Evolutionary conservation across 2,888 invertebrate genomes (phyloP).

Genomic region (Heliconius ismenius): DNA sequence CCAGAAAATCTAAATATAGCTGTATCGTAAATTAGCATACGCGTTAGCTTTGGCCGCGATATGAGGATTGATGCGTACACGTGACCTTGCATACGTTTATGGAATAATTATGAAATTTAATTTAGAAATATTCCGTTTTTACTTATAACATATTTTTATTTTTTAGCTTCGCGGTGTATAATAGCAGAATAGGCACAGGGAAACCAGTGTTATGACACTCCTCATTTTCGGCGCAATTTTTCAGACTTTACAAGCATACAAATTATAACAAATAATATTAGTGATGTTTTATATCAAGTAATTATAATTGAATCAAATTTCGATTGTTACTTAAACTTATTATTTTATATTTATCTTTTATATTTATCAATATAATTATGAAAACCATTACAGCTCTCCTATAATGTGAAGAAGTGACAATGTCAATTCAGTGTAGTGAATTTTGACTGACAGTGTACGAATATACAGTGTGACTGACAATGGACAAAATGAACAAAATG

Average conservation of each 20-base stretch:
- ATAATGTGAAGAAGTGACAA: constrained; percentile 25
- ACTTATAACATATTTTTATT: neutral
- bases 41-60: constrained; percentile 26
- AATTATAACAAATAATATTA: too few relatives aligned
- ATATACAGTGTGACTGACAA: neutral
- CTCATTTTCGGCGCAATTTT: neutral
- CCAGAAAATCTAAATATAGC: constrained; percentile 44
- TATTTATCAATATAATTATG: constrained; percentile 6
- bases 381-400: constrained; percentile 11
- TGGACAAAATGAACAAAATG: constrained; percentile 43
- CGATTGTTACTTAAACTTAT: neutral
- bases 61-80: constrained; percentile 33
- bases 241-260: neutral
- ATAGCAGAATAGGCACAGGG: neutral
- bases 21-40: constrained; percentile 33
- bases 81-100: constrained; percentile 34
- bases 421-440: constrained; percentile 37
- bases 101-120: constrained; percentile 28
- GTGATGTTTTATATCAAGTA: too few relatives aligned
- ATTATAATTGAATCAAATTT: neutral
- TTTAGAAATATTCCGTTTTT: neutral
- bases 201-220: neutral
- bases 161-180: neutral
- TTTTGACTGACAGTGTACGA: constrained; percentile 35
- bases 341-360: too few relatives aligned